phyloP scores from a whole-genome alignment of 2,113 vertebrate genomes.

The Mobula hypostoma region DNA sequence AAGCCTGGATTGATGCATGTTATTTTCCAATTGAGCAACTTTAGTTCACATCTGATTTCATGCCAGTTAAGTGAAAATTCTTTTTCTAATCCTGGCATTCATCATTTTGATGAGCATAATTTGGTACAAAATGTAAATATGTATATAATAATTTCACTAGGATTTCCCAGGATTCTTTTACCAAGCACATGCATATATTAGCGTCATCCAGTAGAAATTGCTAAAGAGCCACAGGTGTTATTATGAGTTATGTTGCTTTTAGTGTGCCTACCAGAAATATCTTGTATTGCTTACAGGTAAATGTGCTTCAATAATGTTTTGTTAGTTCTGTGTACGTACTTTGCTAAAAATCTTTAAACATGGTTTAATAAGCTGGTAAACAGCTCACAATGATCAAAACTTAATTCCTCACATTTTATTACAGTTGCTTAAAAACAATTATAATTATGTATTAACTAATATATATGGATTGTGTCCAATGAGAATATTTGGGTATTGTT shows the following conservation, averaged over 20 bases:
- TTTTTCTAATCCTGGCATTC: neutral
- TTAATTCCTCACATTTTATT: neutral
- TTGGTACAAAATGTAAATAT: neutral
- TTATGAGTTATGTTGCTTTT: neutral
- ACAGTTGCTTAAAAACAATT: neutral
- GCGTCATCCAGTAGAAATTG: neutral
- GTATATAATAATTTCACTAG: neutral
- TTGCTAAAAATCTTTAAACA: neutral
- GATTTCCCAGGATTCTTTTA: neutral
- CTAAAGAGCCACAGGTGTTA: neutral
- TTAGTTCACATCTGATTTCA: neutral
- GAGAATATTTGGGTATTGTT: neutral
- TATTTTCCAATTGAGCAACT: neutral
- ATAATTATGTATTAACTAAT: too few relatives aligned
- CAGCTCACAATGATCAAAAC: neutral
- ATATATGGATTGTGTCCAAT: neutral
- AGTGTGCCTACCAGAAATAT: neutral
- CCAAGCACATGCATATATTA: neutral
- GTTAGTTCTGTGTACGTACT: neutral
- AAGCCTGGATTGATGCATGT: neutral
- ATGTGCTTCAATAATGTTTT: neutral
- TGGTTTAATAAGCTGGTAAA: neutral
- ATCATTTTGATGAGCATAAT: conserved; percentile 17
- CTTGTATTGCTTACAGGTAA: neutral
- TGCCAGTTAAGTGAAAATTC: neutral